Evolutionary conservation across 1,140 invertebrate genomes (phyloP).

Genomic region (Chymomyza costata): DNA sequence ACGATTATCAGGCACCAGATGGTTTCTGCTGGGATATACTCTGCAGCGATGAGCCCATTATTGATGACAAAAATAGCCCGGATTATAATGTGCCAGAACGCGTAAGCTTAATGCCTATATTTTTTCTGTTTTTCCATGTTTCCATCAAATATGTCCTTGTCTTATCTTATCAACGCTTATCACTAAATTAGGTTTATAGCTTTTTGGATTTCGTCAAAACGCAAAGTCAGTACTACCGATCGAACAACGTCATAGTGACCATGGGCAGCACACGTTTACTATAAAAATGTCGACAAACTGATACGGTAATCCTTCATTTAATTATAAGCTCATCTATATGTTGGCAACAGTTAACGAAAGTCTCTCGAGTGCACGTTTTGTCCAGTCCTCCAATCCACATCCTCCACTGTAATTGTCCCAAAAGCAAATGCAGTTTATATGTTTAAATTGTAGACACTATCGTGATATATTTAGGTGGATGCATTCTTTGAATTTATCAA

Average conservation of each 20-base stretch:
- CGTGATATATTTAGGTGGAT: conserved; percentile 75
- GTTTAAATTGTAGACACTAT: not conserved
- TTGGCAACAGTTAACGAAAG: conserved; percentile 44
- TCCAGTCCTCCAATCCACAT: conserved; percentile 4
- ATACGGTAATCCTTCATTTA: conserved; percentile 82
- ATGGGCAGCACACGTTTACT: conserved; percentile 94
- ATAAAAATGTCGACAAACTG: conserved; percentile 91
- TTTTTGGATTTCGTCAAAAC: conserved; percentile 79
- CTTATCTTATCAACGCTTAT: conserved; percentile 21
- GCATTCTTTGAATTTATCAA: conserved; percentile 78
- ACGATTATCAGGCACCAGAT: conserved; percentile 87
- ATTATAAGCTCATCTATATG: not conserved
- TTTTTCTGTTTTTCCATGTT: not conserved
- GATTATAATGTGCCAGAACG: conserved; percentile 82
- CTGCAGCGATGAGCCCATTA: conserved; percentile 88
- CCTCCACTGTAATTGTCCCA: not conserved
- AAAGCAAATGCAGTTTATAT: conserved; percentile 10
- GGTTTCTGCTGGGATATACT: conserved; percentile 94
- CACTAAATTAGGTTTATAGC: conserved; percentile 76
- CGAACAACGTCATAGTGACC: conserved; percentile 89
- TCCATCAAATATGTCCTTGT: conserved; percentile 21
- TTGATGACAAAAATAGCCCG: conserved; percentile 85
- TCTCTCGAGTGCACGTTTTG: conserved; percentile 30
- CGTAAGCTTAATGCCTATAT: not conserved
- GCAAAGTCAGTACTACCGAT: conserved; percentile 79